Percentiles rank a stretch among this genome's conserved stretches.
These are phyloP conservation scores for Cuniculus paca DNA, from an alignment of 2,797 vertebrate genomes.

Conservation along the genomic window DNA sequence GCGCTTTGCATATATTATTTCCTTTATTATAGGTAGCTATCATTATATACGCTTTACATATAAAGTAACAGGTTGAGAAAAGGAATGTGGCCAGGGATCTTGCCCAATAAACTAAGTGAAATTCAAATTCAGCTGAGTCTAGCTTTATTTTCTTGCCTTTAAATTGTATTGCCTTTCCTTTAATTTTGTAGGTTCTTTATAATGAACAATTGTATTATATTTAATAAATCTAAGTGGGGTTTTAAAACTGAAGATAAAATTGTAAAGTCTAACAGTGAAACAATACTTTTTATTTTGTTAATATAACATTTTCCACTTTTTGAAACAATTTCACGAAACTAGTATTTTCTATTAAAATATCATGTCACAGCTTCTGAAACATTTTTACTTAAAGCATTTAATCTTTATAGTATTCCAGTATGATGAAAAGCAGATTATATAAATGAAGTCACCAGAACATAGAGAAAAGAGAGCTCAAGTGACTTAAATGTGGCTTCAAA, in stretches of 20 bases:
- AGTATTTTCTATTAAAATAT: conserved; percentile 21
- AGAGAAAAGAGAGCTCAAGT: not conserved
- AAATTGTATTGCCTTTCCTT: not conserved
- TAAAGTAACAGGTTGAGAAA: not conserved
- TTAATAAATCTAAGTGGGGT: not conserved
- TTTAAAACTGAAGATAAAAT: conserved; percentile 5
- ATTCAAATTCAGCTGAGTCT: not conserved
- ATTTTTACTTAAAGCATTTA: conserved; percentile 7
- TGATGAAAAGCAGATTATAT: not conserved
- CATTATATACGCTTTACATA: not conserved
- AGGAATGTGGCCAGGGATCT: not conserved
- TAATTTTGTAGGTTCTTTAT: not conserved
- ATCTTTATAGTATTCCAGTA: not conserved
- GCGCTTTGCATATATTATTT: conserved; percentile 13
- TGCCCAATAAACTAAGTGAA: not conserved
- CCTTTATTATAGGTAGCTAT: not conserved
- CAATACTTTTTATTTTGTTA: not conserved
- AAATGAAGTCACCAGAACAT: not conserved
- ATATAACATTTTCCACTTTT: conserved; percentile 16
- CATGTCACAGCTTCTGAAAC: conserved; percentile 10
- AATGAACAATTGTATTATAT: not conserved
- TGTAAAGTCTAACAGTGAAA: not conserved
- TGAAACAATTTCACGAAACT: conserved; percentile 14
- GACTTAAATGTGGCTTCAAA: not conserved
- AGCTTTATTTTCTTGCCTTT: not conserved